Percentiles rank a stretch among this genome's conserved stretches.
phyloP scores from a whole-genome alignment of 2,888 invertebrate species.

The Oxyteleia sp. region DNA sequence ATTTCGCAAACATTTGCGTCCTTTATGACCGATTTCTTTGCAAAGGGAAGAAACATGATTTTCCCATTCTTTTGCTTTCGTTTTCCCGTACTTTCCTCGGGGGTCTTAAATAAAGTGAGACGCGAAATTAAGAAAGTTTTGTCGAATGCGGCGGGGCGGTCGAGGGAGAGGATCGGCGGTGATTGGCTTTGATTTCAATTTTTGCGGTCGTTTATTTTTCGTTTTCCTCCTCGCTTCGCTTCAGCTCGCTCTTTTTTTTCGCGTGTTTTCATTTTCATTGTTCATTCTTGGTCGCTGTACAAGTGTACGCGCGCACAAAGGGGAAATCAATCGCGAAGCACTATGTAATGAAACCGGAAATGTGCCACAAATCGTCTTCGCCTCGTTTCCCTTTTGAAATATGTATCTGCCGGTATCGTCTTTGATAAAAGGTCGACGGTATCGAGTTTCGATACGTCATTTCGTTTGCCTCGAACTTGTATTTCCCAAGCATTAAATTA shows the following conservation, averaged over 20 bases:
- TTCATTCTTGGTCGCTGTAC: conserved; percentile 20
- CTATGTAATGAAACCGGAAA: conserved; percentile 67
- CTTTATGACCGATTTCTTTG: not conserved
- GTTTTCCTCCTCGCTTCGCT: not conserved
- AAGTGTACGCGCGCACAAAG: conserved; percentile 42
- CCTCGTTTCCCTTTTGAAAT: conserved; percentile 68
- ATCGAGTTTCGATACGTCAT: conserved; percentile 54
- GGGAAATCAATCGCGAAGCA: conserved; percentile 60
- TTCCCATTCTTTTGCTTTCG: conserved; percentile 1
- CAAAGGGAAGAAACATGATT: conserved; percentile 5
- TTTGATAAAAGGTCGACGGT: conserved; percentile 53
- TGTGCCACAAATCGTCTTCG: conserved; percentile 65
- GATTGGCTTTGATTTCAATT: conserved; percentile 54
- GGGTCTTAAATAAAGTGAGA: conserved; percentile 27
- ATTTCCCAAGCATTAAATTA: conserved; percentile 31
- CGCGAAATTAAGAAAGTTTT: conserved; percentile 45
- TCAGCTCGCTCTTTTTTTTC: too few species aligned
- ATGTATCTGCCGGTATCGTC: conserved; percentile 55
- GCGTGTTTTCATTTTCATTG: conserved; percentile 34
- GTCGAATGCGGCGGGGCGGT: conserved; percentile 1
- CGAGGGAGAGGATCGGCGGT: not conserved
- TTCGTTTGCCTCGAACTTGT: conserved; percentile 33
- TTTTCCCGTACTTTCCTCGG: not conserved
- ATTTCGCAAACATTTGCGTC: too few species aligned
- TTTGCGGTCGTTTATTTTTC: conserved; percentile 30